Percentiles rank a stretch among this genome's conserved stretches.
Evolutionary conservation across 1,140 invertebrate species (phyloP).

Genomic region (Gryon sp.): DNA sequence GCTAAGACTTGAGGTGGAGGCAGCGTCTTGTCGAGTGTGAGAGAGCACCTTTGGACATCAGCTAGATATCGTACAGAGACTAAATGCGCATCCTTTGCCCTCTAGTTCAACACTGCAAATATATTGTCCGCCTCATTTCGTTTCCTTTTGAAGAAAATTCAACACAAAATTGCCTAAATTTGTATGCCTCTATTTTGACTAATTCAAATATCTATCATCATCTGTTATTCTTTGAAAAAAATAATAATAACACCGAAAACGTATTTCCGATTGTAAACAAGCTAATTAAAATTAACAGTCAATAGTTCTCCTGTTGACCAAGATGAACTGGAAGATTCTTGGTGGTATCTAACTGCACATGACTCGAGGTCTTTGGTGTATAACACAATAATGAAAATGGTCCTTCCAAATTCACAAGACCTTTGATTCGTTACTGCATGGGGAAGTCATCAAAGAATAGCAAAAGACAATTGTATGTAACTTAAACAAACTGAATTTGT

Average conservation of each 20-base stretch:
- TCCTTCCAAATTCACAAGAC: constrained; percentile 39
- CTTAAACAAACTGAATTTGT: not conserved
- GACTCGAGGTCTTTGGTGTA: constrained; percentile 68
- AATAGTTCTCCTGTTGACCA: constrained; percentile 75
- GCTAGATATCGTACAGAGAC: constrained; percentile 73
- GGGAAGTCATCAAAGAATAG: constrained; percentile 43
- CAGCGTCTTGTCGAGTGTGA: constrained; percentile 70
- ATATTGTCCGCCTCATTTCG: constrained; percentile 68
- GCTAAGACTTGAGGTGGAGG: constrained; percentile 74
- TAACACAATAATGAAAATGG: constrained; percentile 67
- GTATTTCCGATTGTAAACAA: not conserved
- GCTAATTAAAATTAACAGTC: constrained; percentile 58
- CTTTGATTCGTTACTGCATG: constrained; percentile 39
- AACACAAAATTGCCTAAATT: constrained; percentile 6
- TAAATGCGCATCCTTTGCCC: constrained; percentile 61
- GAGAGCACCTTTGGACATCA: constrained; percentile 80
- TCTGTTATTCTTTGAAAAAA: too few relatives aligned
- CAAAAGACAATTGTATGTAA: not conserved
- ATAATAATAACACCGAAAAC: not conserved
- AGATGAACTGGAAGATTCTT: constrained; percentile 75
- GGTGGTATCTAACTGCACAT: constrained; percentile 65
- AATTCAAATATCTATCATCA: too few relatives aligned
- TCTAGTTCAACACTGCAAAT: constrained; percentile 62
- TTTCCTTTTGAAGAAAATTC: constrained; percentile 46
- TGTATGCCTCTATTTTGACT: too few relatives aligned